phyloP scores from a whole-genome alignment of 1,140 invertebrate species.

The Tetramorium alpestre region DNA sequence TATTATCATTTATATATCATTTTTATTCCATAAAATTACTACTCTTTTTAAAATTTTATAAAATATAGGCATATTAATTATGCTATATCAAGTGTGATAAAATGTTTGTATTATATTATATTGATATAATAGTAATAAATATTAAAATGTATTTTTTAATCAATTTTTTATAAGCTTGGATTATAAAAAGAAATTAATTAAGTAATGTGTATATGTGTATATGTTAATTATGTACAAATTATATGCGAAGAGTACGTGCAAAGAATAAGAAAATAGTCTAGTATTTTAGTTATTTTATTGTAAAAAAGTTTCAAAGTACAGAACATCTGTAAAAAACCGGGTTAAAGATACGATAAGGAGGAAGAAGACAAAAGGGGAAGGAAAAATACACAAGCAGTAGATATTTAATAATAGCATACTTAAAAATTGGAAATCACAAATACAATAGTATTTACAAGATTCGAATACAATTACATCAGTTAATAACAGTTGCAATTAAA shows the following conservation, averaged over 20 bases:
- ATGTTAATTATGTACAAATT: background rate
- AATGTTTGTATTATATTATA: too few species aligned
- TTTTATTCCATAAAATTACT: background rate
- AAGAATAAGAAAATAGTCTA: background rate
- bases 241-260: background rate
- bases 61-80: background rate
- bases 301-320: background rate
- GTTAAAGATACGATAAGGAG: background rate
- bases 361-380: background rate
- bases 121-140: background rate
- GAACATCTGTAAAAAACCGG: background rate
- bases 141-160: background rate
- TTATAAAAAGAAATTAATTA: background rate
- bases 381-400: background rate
- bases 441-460: background rate
- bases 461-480: too few species aligned
- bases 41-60: background rate
- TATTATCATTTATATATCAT: background rate
- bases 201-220: background rate
- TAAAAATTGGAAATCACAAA: background rate
- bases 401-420: background rate
- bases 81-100: too few species aligned
- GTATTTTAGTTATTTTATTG: background rate
- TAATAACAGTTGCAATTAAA: too few species aligned
- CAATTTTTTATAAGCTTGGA: background rate